These are phyloP conservation scores for Musca domestica DNA, from an alignment of 1,140 invertebrate species.

Conservation along the genomic window DNA sequence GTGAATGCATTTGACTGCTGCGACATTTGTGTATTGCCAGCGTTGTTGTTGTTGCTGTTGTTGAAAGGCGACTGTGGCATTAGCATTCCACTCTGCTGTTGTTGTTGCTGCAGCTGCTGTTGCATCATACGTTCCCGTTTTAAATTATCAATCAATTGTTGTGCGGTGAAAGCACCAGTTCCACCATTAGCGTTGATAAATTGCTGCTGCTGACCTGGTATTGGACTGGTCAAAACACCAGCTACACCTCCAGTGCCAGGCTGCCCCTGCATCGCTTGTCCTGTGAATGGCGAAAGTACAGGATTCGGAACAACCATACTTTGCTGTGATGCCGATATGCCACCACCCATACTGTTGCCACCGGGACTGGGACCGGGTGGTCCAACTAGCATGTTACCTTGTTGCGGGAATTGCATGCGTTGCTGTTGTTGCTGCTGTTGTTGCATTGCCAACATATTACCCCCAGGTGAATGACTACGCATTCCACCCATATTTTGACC, in stretches of 20 bases:
- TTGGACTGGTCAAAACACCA: slow-evolving; percentile 47
- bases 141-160: slow-evolving; percentile 57
- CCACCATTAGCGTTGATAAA: slow-evolving; percentile 58
- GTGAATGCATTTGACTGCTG: slow-evolving; percentile 32
- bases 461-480: slow-evolving; percentile 65
- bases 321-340: slow-evolving; percentile 57
- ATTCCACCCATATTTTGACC: slow-evolving; percentile 56
- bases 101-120: slow-evolving; percentile 35
- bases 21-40: slow-evolving; percentile 37
- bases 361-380: slow-evolving; percentile 66
- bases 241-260: slow-evolving; percentile 27
- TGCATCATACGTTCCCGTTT: slow-evolving; percentile 56
- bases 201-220: slow-evolving; percentile 58
- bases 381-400: slow-evolving; percentile 59
- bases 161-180: slow-evolving; percentile 40
- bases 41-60: slow-evolving; percentile 37
- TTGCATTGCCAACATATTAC: slow-evolving; percentile 58
- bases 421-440: slow-evolving; percentile 63
- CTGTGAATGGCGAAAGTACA: slow-evolving; percentile 62
- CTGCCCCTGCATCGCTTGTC: slow-evolving; percentile 36
- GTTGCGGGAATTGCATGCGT: slow-evolving; percentile 56
- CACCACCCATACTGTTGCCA: slow-evolving; percentile 44
- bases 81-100: slow-evolving; percentile 37
- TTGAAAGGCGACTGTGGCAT: slow-evolving; percentile 58
- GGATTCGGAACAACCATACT: slow-evolving; percentile 61